A percentile compares a stretch with the other conserved stretches of the same genome.
phyloP scores from a whole-genome alignment of 1,140 invertebrate species.

The Eueides isabella region DNA sequence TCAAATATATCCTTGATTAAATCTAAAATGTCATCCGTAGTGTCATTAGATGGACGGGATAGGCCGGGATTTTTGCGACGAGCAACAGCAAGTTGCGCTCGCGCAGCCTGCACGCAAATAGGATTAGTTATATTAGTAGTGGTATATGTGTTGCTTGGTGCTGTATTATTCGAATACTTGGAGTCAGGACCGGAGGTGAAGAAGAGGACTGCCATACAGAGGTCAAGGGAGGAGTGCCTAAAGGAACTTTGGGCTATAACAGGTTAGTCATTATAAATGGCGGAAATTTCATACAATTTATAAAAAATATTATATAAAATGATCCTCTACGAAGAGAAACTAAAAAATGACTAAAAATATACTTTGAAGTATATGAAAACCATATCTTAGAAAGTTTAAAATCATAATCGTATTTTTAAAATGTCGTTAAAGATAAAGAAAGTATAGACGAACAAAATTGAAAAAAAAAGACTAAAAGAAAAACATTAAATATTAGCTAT shows the following conservation, averaged over 20 bases:
- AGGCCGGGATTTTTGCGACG: constrained; percentile 58
- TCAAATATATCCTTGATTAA: constrained; percentile 23
- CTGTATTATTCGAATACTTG: constrained; percentile 82
- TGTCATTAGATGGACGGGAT: constrained; percentile 67
- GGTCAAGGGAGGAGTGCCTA: constrained; percentile 83
- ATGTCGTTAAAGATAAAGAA: no score
- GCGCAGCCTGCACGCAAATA: constrained; percentile 79
- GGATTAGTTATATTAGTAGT: constrained; percentile 82
- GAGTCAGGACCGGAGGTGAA: constrained; percentile 81
- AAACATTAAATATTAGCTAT: not conserved
- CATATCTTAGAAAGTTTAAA: no score
- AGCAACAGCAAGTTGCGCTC: constrained; percentile 49
- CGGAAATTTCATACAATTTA: not conserved
- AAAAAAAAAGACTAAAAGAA: not conserved
- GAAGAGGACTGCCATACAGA: constrained; percentile 77
- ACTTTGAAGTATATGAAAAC: no score
- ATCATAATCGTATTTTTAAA: no score
- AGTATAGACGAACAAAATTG: not conserved
- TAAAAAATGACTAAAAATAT: no score
- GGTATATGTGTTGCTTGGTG: constrained; percentile 82
- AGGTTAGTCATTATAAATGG: constrained; percentile 64
- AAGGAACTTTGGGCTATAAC: constrained; percentile 84
- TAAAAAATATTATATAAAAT: no score
- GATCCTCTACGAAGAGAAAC: no score
- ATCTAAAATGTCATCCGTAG: constrained; percentile 69